Evolutionary conservation across 1,140 invertebrate genomes (phyloP), one percentile per base, ranked within the genome.

Genomic region (Cecropterus lyciades): DNA sequence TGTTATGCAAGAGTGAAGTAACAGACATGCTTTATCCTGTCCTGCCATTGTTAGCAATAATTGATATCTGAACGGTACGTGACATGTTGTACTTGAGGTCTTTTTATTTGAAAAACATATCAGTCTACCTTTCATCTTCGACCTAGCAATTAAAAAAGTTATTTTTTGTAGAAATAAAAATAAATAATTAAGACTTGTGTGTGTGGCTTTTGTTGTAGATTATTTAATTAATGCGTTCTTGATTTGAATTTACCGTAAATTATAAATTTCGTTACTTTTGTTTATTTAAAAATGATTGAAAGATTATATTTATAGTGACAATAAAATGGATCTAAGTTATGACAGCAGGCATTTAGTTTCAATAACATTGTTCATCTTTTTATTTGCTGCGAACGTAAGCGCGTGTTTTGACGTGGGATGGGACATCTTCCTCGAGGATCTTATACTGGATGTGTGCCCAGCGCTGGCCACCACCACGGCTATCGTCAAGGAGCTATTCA

Each of bases 361-460:
- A 3, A 11, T 63, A 7, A 27, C 17, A 17, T 15, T 63, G 57
- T 55, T 75, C 15, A 6, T 82, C 45, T 75, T 69, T 66, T 70
- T 78, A 52, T 73, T 87, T 17, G 46, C 77, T 52, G 64, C 65
- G 11, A 79, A 72, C 65, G 81, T 67, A 3, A 78, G 66, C 69
- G 82, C 70, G 13, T 87, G 84, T 67, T 77, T 78, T 42, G 73
- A 80, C 15, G 60, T 55, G 1, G 83, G 78, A 2, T 84, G 78
- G 83, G 85, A 85, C 1, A 77, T 79, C 42, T 56, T 89, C 15
- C 72, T 82, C 7, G 81, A 85, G 5, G 85, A 89, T 59, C 45
- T 88, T 11, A 65, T 88, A 5, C 55, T 82, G 0, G 76, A 80
- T 14, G 46, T 89, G 10, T 85, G 83, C 42, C 89, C 89, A 0